Base-by-base conservation (phyloP, 2,113 vertebrate species). In the Progne subis region DNA sequence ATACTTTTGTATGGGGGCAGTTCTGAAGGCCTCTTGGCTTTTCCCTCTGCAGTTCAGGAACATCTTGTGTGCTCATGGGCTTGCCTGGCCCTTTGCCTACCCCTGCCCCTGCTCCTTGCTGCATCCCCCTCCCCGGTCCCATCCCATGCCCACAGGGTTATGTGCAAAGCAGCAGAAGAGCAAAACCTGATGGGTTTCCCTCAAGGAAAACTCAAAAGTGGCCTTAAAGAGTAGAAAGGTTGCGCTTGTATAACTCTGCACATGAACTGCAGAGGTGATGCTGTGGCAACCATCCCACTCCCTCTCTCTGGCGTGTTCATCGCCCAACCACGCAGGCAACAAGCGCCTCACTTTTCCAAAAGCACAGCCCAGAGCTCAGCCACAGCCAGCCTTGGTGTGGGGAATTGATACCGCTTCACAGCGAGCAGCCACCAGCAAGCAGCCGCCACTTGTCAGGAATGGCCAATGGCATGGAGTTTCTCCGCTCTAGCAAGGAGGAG, bases 401-500 rank as follows among this genome's bases (percentile, higher is more conserved):
- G 7, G 7, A 14, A 8, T 10, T 16, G 24, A 8, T 10, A 2
- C 3, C 0, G 0, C 60, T 50, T 34, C 47, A 23, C 1, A 4
- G 8, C 0, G 1, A 44, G 86, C 75, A 13, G 17, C 56, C 37
- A 2, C 4, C 53, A 29, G 49, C 2, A 0, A 71, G 76, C 5
- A 8, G 47, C 39, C 8, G 0, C 34, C 3, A 3, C 20, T 28
- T 39, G 11, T 12, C 28, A 53, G 59, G 37, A 61, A 21, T 1
- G 9, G 26, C 12, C 4, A 0, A 6, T 24, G 44, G 52, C 47
- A 3, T 2, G 46, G 47, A 0, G 0, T 34, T 43, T 47, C 46
- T 23, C 81, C 0, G 0, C 37, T 44, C 64, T 9, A 16, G 82
- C 60, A 81, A 70, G 24, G 31, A 44, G 53, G 37, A 47, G 11